Conservation (phyloP, 2,888 invertebrate genomes). For the Altica lythri region DNA sequence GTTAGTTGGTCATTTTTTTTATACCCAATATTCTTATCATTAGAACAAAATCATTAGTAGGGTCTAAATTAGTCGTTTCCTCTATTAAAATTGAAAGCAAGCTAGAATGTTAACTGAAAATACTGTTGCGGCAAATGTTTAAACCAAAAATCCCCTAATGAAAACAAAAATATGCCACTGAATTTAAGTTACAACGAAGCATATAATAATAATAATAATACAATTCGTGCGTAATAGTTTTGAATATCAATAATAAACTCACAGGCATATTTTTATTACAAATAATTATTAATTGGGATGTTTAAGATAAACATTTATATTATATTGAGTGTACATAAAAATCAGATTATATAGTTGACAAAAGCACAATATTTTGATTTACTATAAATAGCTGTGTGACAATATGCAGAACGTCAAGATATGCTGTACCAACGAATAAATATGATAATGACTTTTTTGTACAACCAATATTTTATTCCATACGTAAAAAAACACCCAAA, state of each 20-base stretch:
- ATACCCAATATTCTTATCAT: no score
- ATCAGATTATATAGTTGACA: no score
- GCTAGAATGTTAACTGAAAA: no score
- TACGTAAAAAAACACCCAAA: slow-evolving; percentile 39
- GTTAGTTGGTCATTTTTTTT: no score
- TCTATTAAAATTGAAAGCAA: no score
- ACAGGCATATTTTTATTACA: slow-evolving; percentile 9
- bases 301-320: slow-evolving; percentile 2
- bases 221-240: no score
- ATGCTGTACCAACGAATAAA: slow-evolving; percentile 23
- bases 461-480: slow-evolving; percentile 32
- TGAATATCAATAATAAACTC: no score
- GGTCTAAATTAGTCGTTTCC: no score
- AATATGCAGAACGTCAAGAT: slow-evolving; percentile 7
- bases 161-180: slow-evolving; percentile 1
- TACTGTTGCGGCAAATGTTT: slow-evolving; percentile 19
- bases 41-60: no score
- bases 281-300: slow-evolving; percentile 10
- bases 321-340: slow-evolving; percentile 23
- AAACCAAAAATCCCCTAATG: neutral
- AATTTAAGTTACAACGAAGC: slow-evolving; percentile 1
- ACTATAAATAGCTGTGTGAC: slow-evolving; percentile 16
- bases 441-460: slow-evolving; percentile 29
- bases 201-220: no score
- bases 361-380: no score